These are phyloP conservation scores for Enteromius thamalakanensis DNA, from an alignment of 2,797 vertebrate genomes.

Conservation along the genomic window DNA sequence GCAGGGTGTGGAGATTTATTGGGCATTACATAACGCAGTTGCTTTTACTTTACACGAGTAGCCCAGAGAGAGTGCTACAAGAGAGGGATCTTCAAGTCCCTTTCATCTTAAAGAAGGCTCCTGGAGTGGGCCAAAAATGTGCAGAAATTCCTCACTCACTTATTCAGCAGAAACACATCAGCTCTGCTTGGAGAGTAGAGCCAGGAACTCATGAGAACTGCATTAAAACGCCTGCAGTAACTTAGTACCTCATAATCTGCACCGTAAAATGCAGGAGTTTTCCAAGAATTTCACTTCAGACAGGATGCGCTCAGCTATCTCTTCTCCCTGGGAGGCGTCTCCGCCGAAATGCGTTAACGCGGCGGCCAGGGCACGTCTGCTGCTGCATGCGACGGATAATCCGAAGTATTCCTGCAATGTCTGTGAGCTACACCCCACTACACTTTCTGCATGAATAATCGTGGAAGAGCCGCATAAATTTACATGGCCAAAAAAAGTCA, in stretches of 20 bases:
- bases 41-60: slow-evolving; percentile 55
- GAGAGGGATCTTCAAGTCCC: slow-evolving; percentile 74
- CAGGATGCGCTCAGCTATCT: slow-evolving; percentile 74
- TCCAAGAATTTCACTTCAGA: slow-evolving; percentile 80
- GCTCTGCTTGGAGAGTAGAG: slow-evolving; percentile 49
- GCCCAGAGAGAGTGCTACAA: slow-evolving; percentile 52
- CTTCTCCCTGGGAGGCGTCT: slow-evolving; percentile 59
- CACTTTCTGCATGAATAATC: slow-evolving; percentile 48
- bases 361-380: slow-evolving; percentile 57
- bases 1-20: slow-evolving; percentile 71
- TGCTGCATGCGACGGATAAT: slow-evolving; percentile 63
- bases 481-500: slow-evolving; percentile 41
- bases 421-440: slow-evolving; percentile 71
- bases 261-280: slow-evolving; percentile 76
- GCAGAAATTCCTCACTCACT: slow-evolving; percentile 61
- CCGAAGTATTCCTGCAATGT: slow-evolving; percentile 55
- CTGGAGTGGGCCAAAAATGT: slow-evolving; percentile 77
- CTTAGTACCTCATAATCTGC: slow-evolving; percentile 75
- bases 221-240: slow-evolving; percentile 76
- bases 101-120: slow-evolving; percentile 82
- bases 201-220: slow-evolving; percentile 72
- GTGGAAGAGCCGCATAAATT: slow-evolving; percentile 44
- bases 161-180: slow-evolving; percentile 51
- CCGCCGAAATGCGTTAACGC: slow-evolving; percentile 64
- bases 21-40: slow-evolving; percentile 79